These are phyloP conservation scores for Aurelia aurita complex sp. Pacific DNA, from an alignment of 30 jellyfish, hydroid and myxozoan genomes.

Conservation along the genomic window DNA sequence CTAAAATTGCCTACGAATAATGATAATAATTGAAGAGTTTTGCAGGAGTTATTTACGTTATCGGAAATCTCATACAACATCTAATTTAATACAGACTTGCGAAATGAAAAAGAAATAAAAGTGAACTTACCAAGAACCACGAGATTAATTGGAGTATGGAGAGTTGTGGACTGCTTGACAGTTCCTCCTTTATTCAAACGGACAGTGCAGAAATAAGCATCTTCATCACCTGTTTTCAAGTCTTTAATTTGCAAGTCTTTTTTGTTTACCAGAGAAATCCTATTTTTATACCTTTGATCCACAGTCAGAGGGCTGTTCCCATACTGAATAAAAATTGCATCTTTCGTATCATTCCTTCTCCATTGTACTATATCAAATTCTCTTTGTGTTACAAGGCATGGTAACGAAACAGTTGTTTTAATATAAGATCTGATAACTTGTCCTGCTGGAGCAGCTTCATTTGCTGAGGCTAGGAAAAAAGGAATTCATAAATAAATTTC, in stretches of 20 bases:
- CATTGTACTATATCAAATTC: conserved; percentile 52
- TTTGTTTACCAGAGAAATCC: conserved; percentile 31
- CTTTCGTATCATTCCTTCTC: conserved; percentile 67
- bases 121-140: conserved; percentile 55
- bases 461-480: conserved; percentile 15
- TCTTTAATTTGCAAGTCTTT: conserved; percentile 60
- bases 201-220: conserved; percentile 57
- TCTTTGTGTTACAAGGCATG: conserved; percentile 30
- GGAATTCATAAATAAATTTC: neutral
- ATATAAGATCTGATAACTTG: conserved; percentile 52
- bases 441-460: conserved; percentile 32
- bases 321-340: conserved; percentile 39
- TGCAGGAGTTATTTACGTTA: no score
- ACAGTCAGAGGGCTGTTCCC: conserved; percentile 19
- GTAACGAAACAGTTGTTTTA: conserved; percentile 48
- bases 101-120: neutral
- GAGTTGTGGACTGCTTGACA: no score
- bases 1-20: no score
- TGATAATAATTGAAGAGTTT: no score
- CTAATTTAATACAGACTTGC: no score
- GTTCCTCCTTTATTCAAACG: no score
- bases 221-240: conserved; percentile 54
- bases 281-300: conserved; percentile 6
- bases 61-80: no score
- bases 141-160: neutral